A percentile compares a stretch with the other conserved stretches of the same genome.
phyloP scores from a whole-genome alignment of 30 jellyfish, hydroid and myxozoan genomes.

The Aurelia coerulea region DNA sequence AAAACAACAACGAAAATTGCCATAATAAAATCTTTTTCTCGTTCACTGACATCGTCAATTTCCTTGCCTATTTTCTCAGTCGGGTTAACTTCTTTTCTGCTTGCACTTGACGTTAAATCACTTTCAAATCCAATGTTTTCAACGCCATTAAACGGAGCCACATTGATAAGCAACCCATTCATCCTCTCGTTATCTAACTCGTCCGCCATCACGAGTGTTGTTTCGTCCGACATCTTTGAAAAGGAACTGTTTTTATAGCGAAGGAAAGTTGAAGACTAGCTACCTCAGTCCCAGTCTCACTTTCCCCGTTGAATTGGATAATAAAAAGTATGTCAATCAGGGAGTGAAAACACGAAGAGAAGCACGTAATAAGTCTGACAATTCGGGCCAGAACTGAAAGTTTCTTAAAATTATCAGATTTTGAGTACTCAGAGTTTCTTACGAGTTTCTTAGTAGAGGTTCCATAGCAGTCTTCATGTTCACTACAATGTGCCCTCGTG shows the following conservation, averaged over 20 bases:
- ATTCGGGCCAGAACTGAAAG: no score
- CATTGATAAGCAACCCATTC: conserved; percentile 52
- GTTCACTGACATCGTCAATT: conserved; percentile 1
- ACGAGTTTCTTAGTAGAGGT: no score
- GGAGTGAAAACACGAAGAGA: no score
- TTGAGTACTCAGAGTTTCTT: no score
- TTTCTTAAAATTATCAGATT: no score
- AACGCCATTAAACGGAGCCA: conserved; percentile 46
- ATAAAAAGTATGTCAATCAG: no score
- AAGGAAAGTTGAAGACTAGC: no score
- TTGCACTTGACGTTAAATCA: background rate
- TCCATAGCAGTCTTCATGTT: no score
- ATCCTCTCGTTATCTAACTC: conserved; percentile 7
- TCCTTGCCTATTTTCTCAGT: background rate
- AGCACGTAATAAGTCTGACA: no score
- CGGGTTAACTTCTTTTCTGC: background rate
- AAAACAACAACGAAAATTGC: conserved; percentile 91
- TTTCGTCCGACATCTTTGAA: conserved; percentile 59
- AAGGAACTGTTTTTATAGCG: background rate
- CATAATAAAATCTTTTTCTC: conserved; percentile 61
- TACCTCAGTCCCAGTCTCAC: no score
- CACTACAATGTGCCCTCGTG: no score
- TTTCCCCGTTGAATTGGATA: no score
- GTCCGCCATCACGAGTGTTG: conserved; percentile 47
- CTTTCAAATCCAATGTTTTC: conserved; percentile 57